Evolutionary conservation across 2,113 vertebrate species (phyloP), one percentile per base, ranked within the genome.

Genomic region (Hyperoodon ampullatus): DNA sequence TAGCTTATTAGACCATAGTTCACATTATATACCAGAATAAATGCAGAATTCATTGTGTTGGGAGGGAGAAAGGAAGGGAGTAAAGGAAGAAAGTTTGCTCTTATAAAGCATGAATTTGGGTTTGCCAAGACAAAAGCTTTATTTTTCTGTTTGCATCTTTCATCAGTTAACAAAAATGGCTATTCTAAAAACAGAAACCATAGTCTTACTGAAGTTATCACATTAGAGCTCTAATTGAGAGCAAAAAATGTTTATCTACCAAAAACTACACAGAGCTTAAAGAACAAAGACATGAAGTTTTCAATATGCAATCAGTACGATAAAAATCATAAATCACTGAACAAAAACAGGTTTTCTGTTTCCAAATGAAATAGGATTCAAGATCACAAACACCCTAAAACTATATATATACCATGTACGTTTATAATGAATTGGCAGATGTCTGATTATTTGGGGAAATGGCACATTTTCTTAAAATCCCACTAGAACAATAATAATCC

Each of bases 351-450:
- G n/a, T 89, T 95, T 97, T 93, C 33, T 89, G 50, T 90, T 91
- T 96, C 66, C 83, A 96, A 96, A 95, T 60, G 86, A 93, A 96
- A 94, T 8, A 89, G 53, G n/a, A 96, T 85, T 85, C 75, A 93
- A 65, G 63, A 93, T 86, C 75, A 94, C 72, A 77, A 47, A 81
- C 71, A 88, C 11, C 92, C 92, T 95, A 94, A 95, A 96, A 96
- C 90, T 77, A 95, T 58, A 95, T 21, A 88, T 63, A 93, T 26
- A 72, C 55, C 93, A 94, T 21, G 13, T 89, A 93, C 78, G 70
- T 90, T 77, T 93, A 83, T 96, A 97, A 97, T 88, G 87, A 97
- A 97, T 71, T 81, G 65, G 63, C 94, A 97, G 87, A 96, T 90
- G 92, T 95, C 86, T 92, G 95, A 97, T 95, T 97, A 81, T 0